Percentiles rank a stretch among this genome's conserved stretches.
These are phyloP conservation scores for Anser brachyrhynchus DNA, from an alignment of 2,113 vertebrate genomes.

Conservation along the genomic window DNA sequence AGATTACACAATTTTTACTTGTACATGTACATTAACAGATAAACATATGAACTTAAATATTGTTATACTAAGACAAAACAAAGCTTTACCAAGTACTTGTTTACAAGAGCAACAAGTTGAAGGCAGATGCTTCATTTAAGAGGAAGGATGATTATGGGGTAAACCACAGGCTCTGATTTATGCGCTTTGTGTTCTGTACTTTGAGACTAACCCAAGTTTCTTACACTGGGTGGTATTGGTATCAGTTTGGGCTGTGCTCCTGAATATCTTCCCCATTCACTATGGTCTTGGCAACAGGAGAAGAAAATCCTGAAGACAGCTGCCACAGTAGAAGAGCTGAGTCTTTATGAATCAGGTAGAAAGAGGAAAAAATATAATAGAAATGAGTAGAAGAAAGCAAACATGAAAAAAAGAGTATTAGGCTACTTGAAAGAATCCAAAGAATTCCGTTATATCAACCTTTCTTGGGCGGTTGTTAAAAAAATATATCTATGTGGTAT, in stretches of 20 bases:
- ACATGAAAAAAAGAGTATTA: not conserved
- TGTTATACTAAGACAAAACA: not conserved
- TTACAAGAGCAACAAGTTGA: not conserved
- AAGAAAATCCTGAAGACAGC: not conserved
- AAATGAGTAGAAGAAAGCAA: not conserved
- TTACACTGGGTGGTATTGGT: conserved; percentile 42
- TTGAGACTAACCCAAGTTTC: conserved; percentile 29
- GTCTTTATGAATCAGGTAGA: not conserved
- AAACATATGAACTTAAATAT: not conserved
- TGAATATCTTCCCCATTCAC: conserved; percentile 7
- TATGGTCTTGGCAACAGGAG: not conserved
- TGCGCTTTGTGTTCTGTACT: not conserved
- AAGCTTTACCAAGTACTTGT: not conserved
- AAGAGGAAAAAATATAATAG: not conserved
- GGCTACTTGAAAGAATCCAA: not conserved
- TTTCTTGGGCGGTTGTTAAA: not conserved
- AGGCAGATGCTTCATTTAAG: not conserved
- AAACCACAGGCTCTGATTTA: not conserved
- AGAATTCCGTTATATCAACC: not conserved
- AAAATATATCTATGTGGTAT: not conserved
- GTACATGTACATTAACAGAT: not conserved
- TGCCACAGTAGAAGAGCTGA: not conserved
- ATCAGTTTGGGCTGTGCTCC: conserved; percentile 10
- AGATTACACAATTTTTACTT: not conserved
- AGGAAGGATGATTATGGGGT: not conserved